Evolutionary conservation across 2,888 invertebrate species (phyloP), one percentile per base, ranked within the genome.

Genomic region (Pollenia amentaria): DNA sequence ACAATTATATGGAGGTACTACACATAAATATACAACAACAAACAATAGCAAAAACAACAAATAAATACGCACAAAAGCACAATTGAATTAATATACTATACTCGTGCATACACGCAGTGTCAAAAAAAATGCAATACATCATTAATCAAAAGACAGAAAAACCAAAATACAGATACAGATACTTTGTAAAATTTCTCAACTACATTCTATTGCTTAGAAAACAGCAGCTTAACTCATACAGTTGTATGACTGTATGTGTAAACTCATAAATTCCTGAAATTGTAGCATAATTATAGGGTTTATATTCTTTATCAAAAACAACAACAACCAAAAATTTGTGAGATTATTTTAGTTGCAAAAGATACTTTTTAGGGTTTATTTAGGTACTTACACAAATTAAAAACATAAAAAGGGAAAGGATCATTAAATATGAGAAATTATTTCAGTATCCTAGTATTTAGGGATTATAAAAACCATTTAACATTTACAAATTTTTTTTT

Each of bases 1-100:
- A 81, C 84, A 87, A 87, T 87, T 87, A 70, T 87, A 87, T 87
- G 87, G 80, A 80, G 87, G 87, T 84, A 87, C 83, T 77, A 73
- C 80, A 83, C 38, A 65, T 21, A 62, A 46, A 62, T 46, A 62
- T n/a, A 53, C 42, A 65, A 76, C 62, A 81, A 44, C n/a, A 78
- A 78, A 67, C 18, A 40, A 57, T 57, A 21, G 73, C 42, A 9
- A 65, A 67, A 62, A 67, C 53, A 80, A 75, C 46, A 60, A 84
- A 38, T 29, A 70, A 72, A 70, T 69, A 82, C 73, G 82, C 82
- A 82, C 73, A 85, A 86, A 78, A 78, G 73, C 21, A 79, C 79
- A 87, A 84, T 87, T 84, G 77, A 84, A 81, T 84, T 69, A 76
- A 78, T 64, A 75, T 21, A 44, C 44, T 40, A 65, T 29, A 29